phyloP scores from a whole-genome alignment of 2,113 vertebrate genomes.

The Tyrannus savana region DNA sequence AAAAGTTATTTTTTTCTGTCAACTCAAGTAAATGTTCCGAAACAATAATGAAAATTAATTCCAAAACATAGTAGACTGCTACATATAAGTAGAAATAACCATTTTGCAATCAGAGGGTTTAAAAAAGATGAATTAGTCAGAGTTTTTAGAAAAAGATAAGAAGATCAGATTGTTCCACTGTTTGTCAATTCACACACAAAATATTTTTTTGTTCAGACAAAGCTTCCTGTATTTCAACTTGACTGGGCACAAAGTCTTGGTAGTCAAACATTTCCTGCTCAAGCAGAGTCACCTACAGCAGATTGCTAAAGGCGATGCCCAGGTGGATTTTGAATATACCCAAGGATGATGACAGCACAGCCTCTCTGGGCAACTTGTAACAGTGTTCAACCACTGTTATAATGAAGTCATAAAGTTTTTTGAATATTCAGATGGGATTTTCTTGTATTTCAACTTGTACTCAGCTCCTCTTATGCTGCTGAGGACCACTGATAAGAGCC shows the following conservation, averaged over 20 bases:
- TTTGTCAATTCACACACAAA: background rate
- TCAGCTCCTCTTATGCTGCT: background rate
- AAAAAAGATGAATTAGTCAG: background rate
- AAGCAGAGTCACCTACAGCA: background rate
- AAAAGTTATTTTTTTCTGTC: background rate
- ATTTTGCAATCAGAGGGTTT: background rate
- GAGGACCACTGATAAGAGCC: background rate
- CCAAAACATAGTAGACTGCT: background rate
- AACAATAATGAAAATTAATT: background rate
- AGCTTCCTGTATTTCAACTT: background rate
- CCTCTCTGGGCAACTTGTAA: background rate
- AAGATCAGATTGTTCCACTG: background rate
- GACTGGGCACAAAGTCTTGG: background rate
- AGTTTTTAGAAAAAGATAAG: background rate
- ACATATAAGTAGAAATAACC: background rate
- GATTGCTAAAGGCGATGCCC: background rate
- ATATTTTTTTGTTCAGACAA: background rate
- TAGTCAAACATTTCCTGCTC: accelerated
- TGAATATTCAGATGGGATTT: background rate
- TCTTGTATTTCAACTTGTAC: background rate
- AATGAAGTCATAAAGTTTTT: background rate
- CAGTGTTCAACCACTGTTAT: background rate
- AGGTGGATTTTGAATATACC: background rate
- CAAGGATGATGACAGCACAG: background rate
- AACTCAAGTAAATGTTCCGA: background rate